phyloP scores from a whole-genome alignment of 2,888 invertebrate genomes.

The Eugnorisma glareosa region DNA sequence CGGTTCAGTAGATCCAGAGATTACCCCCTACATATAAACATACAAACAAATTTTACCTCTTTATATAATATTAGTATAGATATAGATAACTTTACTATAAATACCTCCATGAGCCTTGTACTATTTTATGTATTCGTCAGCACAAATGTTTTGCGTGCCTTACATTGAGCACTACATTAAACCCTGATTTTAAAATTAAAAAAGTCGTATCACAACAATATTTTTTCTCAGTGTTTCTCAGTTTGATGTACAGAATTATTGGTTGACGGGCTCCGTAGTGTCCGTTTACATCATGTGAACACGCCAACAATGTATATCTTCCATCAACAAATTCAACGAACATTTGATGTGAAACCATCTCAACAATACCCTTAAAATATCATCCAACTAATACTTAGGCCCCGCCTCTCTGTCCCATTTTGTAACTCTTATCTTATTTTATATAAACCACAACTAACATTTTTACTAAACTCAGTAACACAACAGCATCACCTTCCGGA shows the following conservation, averaged over 20 bases:
- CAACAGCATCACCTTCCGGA: constrained; percentile 49
- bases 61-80: too few species aligned
- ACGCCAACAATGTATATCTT: not conserved
- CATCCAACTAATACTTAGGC: not conserved
- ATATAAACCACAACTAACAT: not conserved
- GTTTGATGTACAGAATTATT: not conserved
- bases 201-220: not conserved
- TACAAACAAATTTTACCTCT: too few species aligned
- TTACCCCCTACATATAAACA: too few species aligned
- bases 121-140: not conserved
- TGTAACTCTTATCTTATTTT: not conserved
- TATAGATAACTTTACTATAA: not conserved
- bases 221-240: not conserved
- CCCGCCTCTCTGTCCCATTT: not conserved
- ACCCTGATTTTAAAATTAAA: not conserved
- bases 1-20: too few species aligned
- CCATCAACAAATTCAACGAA: not conserved
- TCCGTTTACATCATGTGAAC: not conserved
- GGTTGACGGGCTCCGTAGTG: not conserved
- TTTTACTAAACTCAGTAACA: constrained; percentile 32
- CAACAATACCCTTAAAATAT: not conserved
- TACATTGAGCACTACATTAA: not conserved
- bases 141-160: not conserved
- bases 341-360: not conserved
- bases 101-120: not conserved